phyloP scores from a whole-genome alignment of 64 coral and sea anemone genomes.

The Astreopora myriophthalma region DNA sequence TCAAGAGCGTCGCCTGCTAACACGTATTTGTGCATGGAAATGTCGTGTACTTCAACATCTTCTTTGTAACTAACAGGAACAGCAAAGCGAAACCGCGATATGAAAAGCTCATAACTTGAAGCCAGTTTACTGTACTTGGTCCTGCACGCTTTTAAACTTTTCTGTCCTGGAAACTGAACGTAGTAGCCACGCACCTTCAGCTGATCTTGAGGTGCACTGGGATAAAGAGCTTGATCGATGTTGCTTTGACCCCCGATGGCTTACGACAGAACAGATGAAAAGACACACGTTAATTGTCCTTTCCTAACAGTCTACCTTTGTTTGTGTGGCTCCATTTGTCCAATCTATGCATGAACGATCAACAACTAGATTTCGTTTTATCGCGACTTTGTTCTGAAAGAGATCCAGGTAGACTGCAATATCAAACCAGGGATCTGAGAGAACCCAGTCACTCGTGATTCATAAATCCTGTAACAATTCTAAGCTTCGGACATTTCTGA shows the following conservation, averaged over 20 bases:
- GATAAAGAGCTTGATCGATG: not conserved
- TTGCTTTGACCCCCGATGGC: slow-evolving; percentile 5
- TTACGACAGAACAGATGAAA: not conserved
- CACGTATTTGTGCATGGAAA: slow-evolving; percentile 13
- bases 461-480: no score
- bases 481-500: no score
- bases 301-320: no score
- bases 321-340: no score
- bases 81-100: not conserved
- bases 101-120: not conserved
- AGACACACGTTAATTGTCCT: no score
- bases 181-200: slow-evolving; percentile 23
- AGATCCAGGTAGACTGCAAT: no score
- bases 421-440: no score
- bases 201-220: not conserved
- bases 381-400: no score
- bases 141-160: not conserved
- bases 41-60: not conserved
- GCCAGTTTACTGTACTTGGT: not conserved
- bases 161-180: not conserved
- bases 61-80: slow-evolving; percentile 12
- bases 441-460: no score
- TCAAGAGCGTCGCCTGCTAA: not conserved
- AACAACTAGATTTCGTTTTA: no score
- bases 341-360: no score